Percentiles rank a stretch among this genome's conserved stretches.
phyloP scores from a whole-genome alignment of 1,140 invertebrate species.

The Pseudomyrmex cubaensis region DNA sequence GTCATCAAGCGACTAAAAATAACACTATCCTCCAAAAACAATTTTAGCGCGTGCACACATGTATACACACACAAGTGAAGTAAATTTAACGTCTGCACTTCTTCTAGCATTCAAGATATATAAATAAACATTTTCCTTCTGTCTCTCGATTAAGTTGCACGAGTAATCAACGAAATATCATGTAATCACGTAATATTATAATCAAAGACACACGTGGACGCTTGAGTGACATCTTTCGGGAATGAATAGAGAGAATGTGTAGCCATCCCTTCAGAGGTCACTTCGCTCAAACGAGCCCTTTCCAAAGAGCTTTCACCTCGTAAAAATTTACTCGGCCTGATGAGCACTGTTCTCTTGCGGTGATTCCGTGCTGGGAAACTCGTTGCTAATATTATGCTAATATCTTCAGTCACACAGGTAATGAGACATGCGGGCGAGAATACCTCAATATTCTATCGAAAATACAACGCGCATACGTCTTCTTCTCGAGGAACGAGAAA shows the following conservation, averaged over 20 bases:
- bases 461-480: no score
- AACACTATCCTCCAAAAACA: neutral
- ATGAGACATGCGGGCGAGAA: neutral
- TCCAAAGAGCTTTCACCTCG: neutral
- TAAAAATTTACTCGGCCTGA: slow-evolving; percentile 1
- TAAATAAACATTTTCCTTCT: neutral
- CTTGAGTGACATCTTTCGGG: neutral
- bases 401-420: neutral
- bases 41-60: neutral
- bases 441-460: no score
- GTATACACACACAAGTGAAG: neutral
- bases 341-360: neutral
- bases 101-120: neutral
- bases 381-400: neutral
- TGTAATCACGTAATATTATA: neutral
- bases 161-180: neutral
- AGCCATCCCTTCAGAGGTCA: neutral
- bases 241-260: neutral
- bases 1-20: neutral
- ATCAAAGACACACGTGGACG: neutral
- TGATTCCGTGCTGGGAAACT: neutral
- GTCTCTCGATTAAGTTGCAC: neutral
- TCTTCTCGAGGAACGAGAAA: no score
- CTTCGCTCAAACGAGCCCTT: neutral
- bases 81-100: neutral